Evolutionary conservation across 2,113 vertebrate genomes (phyloP), one percentile per base, ranked within the genome.

Genomic region (Probosciger aterrimus): DNA sequence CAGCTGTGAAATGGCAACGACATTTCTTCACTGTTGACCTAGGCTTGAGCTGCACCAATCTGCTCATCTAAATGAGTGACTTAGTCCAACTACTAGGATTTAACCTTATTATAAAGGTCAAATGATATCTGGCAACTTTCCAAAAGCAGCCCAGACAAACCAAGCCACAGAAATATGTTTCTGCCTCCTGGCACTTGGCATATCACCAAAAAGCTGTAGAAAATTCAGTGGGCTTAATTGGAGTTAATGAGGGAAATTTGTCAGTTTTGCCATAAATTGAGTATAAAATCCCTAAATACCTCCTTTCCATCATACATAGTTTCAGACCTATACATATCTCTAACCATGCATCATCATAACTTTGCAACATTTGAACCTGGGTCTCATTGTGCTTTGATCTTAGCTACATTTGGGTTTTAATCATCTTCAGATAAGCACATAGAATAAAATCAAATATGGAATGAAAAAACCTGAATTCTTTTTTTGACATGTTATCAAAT

Each of bases 221-320:
- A 83, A 91, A 88, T 52, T 91, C 37, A 85, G 39, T 79, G 27
- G 47, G 18, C 33, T 95, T 91, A 75, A 89, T 95, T 15, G 1
- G 43, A 86, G 39, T 95, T 92, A 88, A 93, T 87, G 35, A 78
- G 77, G 43, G 69, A 81, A 70, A 93, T 84, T 50, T 90, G 47
- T 79, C 55, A 75, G 52, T 82, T 89, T 91, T 95, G 39, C 39
- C 82, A 41, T 85, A 87, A 78, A 86, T 53, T 10, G 30, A 84
- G 47, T 75, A 28, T 80, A 91, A 90, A 87, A 60, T 68, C 47
- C 52, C 49, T 64, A 50, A 92, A 87, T 75, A 39, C 28, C 65
- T 75, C 46, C 27, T 86, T 78, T 30, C 33, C 3, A 11, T 86
- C 49, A 52, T 69, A n/a, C 6, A 43, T 69, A 25, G 76, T 87